Evolutionary conservation across 2,797 vertebrate species (phyloP).

Genomic region (Pangasius macronema): DNA sequence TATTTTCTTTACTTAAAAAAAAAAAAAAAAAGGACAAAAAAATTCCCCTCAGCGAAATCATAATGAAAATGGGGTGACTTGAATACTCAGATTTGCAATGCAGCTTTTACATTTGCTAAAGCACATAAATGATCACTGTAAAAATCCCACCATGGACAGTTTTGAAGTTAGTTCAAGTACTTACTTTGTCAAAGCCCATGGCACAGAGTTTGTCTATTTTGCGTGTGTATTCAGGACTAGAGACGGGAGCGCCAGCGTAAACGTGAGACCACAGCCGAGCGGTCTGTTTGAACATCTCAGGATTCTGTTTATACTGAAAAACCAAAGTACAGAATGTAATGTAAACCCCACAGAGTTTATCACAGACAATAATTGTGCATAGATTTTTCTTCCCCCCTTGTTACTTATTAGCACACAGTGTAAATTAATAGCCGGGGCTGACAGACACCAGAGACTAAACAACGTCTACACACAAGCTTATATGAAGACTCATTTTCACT

Average conservation of each 20-base stretch:
- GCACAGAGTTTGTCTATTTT: slow-evolving; percentile 99
- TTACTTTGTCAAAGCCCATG: slow-evolving; percentile 99
- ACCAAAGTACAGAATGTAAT: slow-evolving; percentile 6
- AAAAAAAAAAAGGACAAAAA: background rate
- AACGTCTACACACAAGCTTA: background rate
- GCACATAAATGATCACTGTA: background rate
- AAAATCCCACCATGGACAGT: background rate
- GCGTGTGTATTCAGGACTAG: slow-evolving; percentile 95
- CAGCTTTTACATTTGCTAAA: background rate
- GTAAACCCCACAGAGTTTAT: background rate
- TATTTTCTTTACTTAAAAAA: no score
- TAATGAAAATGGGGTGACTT: background rate
- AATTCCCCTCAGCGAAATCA: background rate
- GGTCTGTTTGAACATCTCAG: slow-evolving; percentile 99
- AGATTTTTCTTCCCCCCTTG: background rate
- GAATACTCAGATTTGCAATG: no score
- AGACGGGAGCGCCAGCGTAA: slow-evolving; percentile 93
- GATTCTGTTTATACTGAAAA: slow-evolving; percentile 94
- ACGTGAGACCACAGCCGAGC: slow-evolving; percentile 96
- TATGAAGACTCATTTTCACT: background rate
- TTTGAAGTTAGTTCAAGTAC: slow-evolving; percentile 58
- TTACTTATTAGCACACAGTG: background rate
- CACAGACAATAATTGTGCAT: background rate
- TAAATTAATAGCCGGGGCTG: background rate
- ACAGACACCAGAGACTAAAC: background rate